These are phyloP conservation scores for Cyrtonyx montezumae DNA, from an alignment of 2,113 vertebrate genomes.

Conservation along the genomic window DNA sequence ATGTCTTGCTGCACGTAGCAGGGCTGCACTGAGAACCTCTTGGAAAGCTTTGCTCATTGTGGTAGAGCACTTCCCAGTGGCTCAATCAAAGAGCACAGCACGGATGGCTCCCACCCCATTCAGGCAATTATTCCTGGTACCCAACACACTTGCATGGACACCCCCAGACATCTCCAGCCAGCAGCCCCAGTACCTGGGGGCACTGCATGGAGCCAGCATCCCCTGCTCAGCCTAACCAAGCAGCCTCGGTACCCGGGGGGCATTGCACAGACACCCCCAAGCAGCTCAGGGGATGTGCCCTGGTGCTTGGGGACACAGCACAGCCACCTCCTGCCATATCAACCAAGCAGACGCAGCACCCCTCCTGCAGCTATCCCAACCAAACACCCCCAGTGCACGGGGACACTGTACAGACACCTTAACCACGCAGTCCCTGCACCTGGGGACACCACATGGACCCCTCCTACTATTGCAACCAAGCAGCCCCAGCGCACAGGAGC, in stretches of 20 bases:
- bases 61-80: not conserved
- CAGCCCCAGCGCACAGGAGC: not conserved
- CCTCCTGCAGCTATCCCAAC: no score
- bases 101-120: not conserved
- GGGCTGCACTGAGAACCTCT: accelerated
- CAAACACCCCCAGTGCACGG: accelerated
- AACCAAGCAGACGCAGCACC: not conserved
- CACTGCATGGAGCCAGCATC: not conserved
- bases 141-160: not conserved
- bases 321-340: no score
- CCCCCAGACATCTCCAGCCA: not conserved
- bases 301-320: not conserved
- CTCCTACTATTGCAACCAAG: not conserved
- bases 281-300: not conserved
- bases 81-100: not conserved
- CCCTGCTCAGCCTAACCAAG: not conserved
- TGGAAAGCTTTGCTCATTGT: not conserved
- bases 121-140: not conserved
- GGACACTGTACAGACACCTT: not conserved
- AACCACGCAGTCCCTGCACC: accelerated
- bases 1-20: not conserved
- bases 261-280: not conserved
- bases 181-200: accelerated
- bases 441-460: not conserved
- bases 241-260: accelerated